Base-by-base conservation (phyloP, 53 echinoderm and acorn worm genomes). In the Astropecten irregularis region DNA sequence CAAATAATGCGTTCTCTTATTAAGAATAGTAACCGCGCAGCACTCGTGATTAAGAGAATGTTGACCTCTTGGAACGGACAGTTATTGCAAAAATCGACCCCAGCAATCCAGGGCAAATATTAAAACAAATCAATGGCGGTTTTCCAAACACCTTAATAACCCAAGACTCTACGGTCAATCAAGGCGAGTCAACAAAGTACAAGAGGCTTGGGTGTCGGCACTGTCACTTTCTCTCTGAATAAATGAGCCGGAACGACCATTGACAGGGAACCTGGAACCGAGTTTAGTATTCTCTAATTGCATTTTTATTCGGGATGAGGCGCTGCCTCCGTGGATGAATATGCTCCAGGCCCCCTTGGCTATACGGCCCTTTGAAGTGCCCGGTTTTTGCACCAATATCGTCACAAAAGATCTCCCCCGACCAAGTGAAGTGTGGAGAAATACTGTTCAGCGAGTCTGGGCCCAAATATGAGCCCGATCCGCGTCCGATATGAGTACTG, bases 171-270 rank as follows among this genome's bases (percentile, higher is more conserved):
- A 20, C 11, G 62, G 79, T 79, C 61, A 60, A 62, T 62, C 61
- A 61, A 44, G 48, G 19, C 61, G 22, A 62, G 62, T 79, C 79
- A 79, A 63, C 79, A 62, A 9, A 47, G 47, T 62, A 61, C 61
- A 42, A 61, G 62, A 40, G 79, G 79, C 3, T 31, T 30, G 22
- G 31, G 58, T 61, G 62, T 61, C 46, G 6, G 49, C 30, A 5
- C 47, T 62, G 79, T 79, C 79, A 79, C 30, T 61, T 79, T 79
- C 79, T 79, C 79, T 46, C 63, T 9, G 60, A 46, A 62, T 79
- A 79, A 79, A 62, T 79, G 79, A 79, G 79, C 62, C 39, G 62
- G 63, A 79, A 79, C 79, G 62, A 79, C 79, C 62, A 62, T 47
- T 61, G 79, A 62, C 79, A 63, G 79, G 20, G 46, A 29, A 29